Conservation (phyloP, 2,797 vertebrate genomes). For the Onychomys leucogaster region DNA sequence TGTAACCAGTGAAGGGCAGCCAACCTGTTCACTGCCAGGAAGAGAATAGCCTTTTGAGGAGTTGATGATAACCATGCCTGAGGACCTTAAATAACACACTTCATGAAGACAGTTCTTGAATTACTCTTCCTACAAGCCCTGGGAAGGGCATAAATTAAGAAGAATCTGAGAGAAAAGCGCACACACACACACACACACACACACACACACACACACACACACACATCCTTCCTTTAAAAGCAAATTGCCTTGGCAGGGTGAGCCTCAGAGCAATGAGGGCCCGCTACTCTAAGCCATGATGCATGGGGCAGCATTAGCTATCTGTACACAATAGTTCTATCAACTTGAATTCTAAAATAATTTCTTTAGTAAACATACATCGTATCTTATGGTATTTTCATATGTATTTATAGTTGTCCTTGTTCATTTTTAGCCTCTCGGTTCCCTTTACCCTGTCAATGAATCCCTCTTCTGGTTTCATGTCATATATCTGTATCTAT, state of each 20-base stretch:
- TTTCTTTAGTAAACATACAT: neutral
- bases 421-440: neutral
- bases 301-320: neutral
- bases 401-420: neutral
- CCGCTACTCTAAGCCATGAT: neutral
- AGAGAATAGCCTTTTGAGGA: neutral
- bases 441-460: neutral
- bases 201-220: too few relatives aligned
- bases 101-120: conserved; percentile 28
- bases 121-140: conserved; percentile 28
- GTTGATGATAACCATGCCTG: neutral
- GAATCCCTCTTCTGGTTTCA: neutral
- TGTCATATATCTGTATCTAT: neutral
- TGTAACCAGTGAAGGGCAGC: neutral
- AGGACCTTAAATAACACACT: neutral
- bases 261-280: neutral
- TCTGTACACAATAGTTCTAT: neutral
- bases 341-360: neutral
- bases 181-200: too few relatives aligned
- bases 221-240: conserved; percentile 13
- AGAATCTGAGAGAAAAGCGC: neutral
- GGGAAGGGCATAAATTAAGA: neutral
- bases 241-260: neutral
- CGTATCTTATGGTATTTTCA: neutral
- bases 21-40: neutral